phyloP scores from a whole-genome alignment of 2,888 invertebrate genomes.

The Eilema griseolum region DNA sequence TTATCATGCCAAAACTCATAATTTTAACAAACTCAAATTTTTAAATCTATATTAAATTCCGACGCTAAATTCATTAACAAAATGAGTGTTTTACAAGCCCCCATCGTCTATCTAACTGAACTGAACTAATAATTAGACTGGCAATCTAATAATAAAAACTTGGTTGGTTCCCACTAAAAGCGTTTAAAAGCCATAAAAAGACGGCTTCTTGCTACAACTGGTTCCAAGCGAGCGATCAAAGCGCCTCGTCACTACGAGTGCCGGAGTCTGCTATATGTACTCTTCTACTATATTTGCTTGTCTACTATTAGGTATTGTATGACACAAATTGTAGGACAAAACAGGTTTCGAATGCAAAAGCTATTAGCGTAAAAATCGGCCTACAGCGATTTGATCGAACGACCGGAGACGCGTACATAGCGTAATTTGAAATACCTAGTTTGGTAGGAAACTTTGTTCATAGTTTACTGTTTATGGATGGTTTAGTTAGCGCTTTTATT shows the following conservation, averaged over 20 bases:
- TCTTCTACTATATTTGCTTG: neutral
- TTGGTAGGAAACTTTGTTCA: neutral
- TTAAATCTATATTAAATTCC: conserved; percentile 14
- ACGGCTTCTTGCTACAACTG: conserved; percentile 38
- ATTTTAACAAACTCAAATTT: conserved; percentile 3
- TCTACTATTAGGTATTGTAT: conserved; percentile 2
- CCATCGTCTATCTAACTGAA: conserved; percentile 30
- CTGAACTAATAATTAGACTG: conserved; percentile 45
- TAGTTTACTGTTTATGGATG: neutral
- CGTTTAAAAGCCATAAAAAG: conserved; percentile 61
- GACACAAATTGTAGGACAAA: neutral
- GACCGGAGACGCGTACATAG: neutral
- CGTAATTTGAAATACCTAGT: neutral
- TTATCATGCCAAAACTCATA: neutral
- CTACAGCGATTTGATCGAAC: no score
- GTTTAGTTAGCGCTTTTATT: neutral
- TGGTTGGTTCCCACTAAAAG: conserved; percentile 46
- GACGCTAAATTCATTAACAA: conserved; percentile 18
- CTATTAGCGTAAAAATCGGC: neutral
- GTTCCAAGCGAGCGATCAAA: conserved; percentile 68
- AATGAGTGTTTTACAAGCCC: conserved; percentile 37
- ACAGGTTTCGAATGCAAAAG: neutral
- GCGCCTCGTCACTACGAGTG: conserved; percentile 42
- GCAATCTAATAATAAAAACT: conserved; percentile 42
- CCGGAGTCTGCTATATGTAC: conserved; percentile 14